These are phyloP conservation scores for Branchellion lobata DNA, from an alignment of 2,888 invertebrate species.

Conservation along the genomic window DNA sequence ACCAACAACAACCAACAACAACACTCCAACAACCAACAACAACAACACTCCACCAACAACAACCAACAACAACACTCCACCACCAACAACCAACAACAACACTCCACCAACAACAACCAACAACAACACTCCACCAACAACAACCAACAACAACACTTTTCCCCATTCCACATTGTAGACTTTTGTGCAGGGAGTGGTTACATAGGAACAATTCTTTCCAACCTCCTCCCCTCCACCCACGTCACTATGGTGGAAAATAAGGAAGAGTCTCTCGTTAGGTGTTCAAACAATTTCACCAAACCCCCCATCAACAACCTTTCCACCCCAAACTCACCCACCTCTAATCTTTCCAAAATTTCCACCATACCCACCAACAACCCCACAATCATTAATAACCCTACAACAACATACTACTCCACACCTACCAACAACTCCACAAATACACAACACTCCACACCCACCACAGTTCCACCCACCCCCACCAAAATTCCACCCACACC, in stretches of 20 bases:
- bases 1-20: no score
- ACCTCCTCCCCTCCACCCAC: slow-evolving; percentile 73
- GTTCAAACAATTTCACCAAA: slow-evolving; percentile 71
- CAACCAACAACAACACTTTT: slow-evolving; percentile 64
- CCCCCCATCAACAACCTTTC: slow-evolving; percentile 74
- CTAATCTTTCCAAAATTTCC: neutral
- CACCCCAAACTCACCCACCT: neutral
- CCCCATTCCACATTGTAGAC: slow-evolving; percentile 81
- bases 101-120: no score
- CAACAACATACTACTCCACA: neutral
- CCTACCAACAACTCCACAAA: neutral
- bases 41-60: slow-evolving; percentile 75
- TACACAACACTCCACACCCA: no score
- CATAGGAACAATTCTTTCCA: slow-evolving; percentile 80
- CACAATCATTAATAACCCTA: neutral
- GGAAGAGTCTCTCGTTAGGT: slow-evolving; percentile 77
- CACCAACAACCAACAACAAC: no score
- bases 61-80: slow-evolving; percentile 66
- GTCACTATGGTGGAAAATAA: slow-evolving; percentile 87
- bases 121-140: neutral
- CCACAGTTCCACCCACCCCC: no score
- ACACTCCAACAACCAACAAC: slow-evolving; percentile 71
- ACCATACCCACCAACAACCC: neutral
- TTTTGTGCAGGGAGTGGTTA: slow-evolving; percentile 94
- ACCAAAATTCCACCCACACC: no score